Evolutionary conservation across 1,140 invertebrate genomes (phyloP), one percentile per base, ranked within the genome.

Genomic region (Dendrolimus kikuchii): DNA sequence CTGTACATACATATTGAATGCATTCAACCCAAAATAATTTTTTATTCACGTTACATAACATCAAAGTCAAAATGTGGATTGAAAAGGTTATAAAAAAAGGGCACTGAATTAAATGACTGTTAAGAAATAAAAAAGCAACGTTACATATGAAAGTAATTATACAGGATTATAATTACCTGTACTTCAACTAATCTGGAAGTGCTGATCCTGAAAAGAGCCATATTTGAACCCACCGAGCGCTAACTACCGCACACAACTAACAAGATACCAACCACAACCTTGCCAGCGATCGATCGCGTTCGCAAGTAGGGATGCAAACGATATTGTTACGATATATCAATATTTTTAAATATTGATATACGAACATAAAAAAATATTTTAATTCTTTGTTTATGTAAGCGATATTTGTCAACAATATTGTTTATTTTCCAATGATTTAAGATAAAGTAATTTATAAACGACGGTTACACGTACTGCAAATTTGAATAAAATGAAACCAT

Each of bases 181-280:
- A 76, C 66, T 66, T 84, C 81, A 47, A 70, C 58, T 57, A 84
- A 70, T 75, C 67, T 81, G 23, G 75, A 64, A 59, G 74, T 69
- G 43, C 77, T 77, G 68, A 80, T 81, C 66, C 77, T 81, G 74
- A 81, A 84, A 59, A 84, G 72, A 75, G 77, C 75, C 81, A 84
- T 84, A 65, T 73, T 75, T 76, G 52, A 69, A 69, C 63, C 74
- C 76, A 74, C 74, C 75, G 68, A 80, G 68, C 72, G 71, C 71
- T 68, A 71, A 66, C 68, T 69, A 68, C 67, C 70, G 66, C 62
- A 61, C 68, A 71, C 68, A 72, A 76, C 68, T 66, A 64, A 23
- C 23, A 23, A 23, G 23, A 23, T 23, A 23, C 23, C 23, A 58
- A 51, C 49, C 40, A 43, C 49, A 60, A n/a, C 62, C 60, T 66